Percentiles rank a stretch among this genome's conserved stretches.
phyloP scores from a whole-genome alignment of 2,113 vertebrate genomes.

The Perca fluviatilis region DNA sequence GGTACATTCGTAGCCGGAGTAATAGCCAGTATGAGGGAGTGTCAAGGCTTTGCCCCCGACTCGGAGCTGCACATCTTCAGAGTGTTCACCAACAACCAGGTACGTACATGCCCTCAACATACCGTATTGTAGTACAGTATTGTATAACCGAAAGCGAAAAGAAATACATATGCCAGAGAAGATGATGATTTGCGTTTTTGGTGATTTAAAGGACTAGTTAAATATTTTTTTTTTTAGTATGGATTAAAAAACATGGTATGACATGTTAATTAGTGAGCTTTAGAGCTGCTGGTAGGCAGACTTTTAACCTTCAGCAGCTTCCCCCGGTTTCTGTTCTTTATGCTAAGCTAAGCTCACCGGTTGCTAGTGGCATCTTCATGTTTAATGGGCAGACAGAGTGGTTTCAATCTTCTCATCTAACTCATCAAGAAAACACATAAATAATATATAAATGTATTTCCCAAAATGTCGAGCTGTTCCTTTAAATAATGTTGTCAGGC shows the following conservation, averaged over 20 bases:
- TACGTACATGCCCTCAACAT: slow-evolving; percentile 48
- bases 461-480: neutral
- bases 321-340: neutral
- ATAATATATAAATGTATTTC: neutral
- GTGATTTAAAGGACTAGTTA: neutral
- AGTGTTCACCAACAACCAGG: slow-evolving; percentile 99
- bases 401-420: neutral
- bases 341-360: neutral
- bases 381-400: neutral
- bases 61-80: slow-evolving; percentile 98
- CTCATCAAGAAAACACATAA: neutral
- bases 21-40: slow-evolving; percentile 99
- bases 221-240: neutral
- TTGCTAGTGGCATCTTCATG: neutral
- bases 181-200: neutral
- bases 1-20: slow-evolving; percentile 99
- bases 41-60: slow-evolving; percentile 98
- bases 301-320: neutral
- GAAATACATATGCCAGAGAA: neutral
- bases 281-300: neutral
- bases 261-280: neutral
- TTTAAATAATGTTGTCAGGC: neutral
- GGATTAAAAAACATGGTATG: neutral
- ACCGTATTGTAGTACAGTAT: neutral
- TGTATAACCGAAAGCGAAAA: neutral